phyloP scores from a whole-genome alignment of 2,888 invertebrate species.

The Eilema depressum region DNA sequence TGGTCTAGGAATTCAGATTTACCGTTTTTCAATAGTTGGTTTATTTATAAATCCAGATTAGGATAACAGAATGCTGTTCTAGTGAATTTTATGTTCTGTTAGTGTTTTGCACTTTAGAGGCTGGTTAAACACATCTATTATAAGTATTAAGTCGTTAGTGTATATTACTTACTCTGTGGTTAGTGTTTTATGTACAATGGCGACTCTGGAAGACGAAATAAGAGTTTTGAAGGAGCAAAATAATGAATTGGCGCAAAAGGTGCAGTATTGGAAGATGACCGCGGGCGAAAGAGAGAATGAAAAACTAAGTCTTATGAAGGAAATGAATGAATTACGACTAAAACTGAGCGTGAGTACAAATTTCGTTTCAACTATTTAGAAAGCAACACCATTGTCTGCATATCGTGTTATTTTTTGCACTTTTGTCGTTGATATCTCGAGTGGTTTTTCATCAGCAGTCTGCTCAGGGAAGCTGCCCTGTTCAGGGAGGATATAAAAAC shows the following conservation, averaged over 20 bases:
- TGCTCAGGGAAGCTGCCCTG: not conserved
- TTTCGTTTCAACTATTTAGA: not conserved
- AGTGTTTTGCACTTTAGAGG: conserved; percentile 37
- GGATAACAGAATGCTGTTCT: conserved; percentile 12
- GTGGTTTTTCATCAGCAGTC: not conserved
- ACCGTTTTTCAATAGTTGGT: conserved; percentile 37
- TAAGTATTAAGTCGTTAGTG: conserved; percentile 1
- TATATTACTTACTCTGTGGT: no score
- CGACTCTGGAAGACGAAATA: conserved; percentile 70
- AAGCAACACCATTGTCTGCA: not conserved
- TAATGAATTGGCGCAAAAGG: conserved; percentile 74
- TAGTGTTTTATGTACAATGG: conserved; percentile 55
- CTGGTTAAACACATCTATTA: conserved; percentile 9
- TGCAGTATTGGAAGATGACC: conserved; percentile 78
- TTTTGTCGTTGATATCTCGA: not conserved
- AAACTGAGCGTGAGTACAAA: conserved; percentile 74
- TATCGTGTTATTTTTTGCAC: not conserved
- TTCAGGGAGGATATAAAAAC: not conserved
- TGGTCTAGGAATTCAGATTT: conserved; percentile 24
- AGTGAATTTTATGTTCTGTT: conserved; percentile 12
- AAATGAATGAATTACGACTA: conserved; percentile 76
- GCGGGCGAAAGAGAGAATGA: conserved; percentile 76
- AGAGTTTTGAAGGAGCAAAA: conserved; percentile 74
- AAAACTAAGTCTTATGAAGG: conserved; percentile 76
- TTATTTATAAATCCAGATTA: conserved; percentile 25